phyloP scores from a whole-genome alignment of 2,113 vertebrate genomes.

The Empidonax traillii region DNA sequence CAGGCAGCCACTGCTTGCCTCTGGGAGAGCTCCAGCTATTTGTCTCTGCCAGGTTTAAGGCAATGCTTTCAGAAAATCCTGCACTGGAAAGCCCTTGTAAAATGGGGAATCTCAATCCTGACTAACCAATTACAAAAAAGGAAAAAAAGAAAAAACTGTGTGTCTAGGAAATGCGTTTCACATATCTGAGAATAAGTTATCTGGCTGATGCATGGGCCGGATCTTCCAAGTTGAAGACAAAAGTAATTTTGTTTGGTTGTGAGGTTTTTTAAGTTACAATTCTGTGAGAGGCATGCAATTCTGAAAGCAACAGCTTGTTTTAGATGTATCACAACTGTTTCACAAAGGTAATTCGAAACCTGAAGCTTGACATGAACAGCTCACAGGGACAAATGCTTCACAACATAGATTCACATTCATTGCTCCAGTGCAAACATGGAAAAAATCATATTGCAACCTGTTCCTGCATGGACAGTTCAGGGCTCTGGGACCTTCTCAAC shows the following conservation, averaged over 20 bases:
- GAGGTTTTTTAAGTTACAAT: not conserved
- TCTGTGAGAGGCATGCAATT: not conserved
- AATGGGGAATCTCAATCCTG: not conserved
- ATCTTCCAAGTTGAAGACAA: not conserved
- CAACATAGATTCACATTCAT: not conserved
- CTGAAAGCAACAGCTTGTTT: not conserved
- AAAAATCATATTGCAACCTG: not conserved
- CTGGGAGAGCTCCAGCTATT: not conserved
- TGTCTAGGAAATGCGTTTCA: not conserved
- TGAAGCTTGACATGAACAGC: not conserved
- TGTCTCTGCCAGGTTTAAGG: not conserved
- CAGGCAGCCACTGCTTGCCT: not conserved
- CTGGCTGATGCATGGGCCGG: not conserved
- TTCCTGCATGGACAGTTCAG: not conserved
- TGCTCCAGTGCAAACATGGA: not conserved
- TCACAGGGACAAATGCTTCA: not conserved
- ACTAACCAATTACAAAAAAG: not conserved
- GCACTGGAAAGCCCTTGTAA: not conserved
- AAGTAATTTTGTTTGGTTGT: not conserved
- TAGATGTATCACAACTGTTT: not conserved
- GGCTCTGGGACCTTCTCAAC: not conserved
- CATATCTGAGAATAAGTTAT: not conserved
- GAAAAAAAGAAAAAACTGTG: not conserved
- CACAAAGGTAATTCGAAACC: not conserved
- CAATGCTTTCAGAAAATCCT: not conserved